Percentiles rank a stretch among this genome's conserved stretches.
phyloP scores from a whole-genome alignment of 2,113 vertebrate genomes.

The Takifugu bimaculatus region DNA sequence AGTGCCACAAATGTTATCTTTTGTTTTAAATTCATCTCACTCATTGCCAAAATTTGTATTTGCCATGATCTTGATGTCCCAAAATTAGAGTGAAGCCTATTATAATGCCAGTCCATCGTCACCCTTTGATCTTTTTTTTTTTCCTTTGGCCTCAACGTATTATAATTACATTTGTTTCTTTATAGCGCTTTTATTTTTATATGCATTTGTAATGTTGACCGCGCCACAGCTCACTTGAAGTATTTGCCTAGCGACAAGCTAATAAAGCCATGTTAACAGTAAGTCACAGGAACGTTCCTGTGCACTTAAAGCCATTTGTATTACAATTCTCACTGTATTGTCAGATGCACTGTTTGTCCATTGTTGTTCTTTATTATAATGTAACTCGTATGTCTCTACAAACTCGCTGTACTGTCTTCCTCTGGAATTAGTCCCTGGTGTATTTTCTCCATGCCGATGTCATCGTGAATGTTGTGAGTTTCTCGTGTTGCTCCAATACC shows the following conservation, averaged over 20 bases:
- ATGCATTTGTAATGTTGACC: conserved; percentile 39
- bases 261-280: conserved; percentile 60
- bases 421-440: conserved; percentile 16
- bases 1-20: conserved; percentile 38
- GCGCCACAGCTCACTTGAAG: conserved; percentile 30
- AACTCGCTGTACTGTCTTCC: conserved; percentile 21
- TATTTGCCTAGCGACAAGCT: conserved; percentile 56
- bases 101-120: conserved; percentile 15
- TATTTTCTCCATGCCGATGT: conserved; percentile 11
- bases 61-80: conserved; percentile 19
- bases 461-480: conserved; percentile 12
- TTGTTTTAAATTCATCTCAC: conserved; percentile 28
- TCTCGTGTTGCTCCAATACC: conserved; percentile 47
- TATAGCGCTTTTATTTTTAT: conserved; percentile 30
- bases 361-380: conserved; percentile 45
- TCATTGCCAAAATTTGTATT: conserved; percentile 50
- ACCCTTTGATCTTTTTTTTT: background rate
- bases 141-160: background rate
- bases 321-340: conserved; percentile 52
- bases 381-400: conserved; percentile 50
- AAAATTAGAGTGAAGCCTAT: conserved; percentile 29
- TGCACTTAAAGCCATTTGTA: conserved; percentile 64
- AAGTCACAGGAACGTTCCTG: conserved; percentile 46
- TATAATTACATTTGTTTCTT: background rate
- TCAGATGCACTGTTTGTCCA: conserved; percentile 52